A percentile compares a stretch with the other conserved stretches of the same genome.
Evolutionary conservation across 2,797 vertebrate species (phyloP).

Genomic region (Philypnodon macrostomus): DNA sequence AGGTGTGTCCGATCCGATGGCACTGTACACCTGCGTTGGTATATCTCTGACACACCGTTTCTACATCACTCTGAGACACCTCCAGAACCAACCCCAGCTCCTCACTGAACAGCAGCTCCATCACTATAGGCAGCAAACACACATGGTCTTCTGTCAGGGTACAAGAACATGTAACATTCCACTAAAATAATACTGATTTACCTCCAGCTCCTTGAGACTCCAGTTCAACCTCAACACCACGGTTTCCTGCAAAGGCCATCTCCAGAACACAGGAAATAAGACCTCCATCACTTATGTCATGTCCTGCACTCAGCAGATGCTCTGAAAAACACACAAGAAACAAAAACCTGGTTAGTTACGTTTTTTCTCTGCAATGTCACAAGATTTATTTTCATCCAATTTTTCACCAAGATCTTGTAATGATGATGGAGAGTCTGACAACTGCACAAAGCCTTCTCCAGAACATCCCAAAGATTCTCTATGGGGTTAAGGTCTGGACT

Average conservation of each 20-base stretch:
- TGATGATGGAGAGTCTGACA: no score
- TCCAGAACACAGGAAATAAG: slow-evolving; percentile 87
- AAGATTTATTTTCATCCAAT: no score
- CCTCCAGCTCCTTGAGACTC: slow-evolving; percentile 67
- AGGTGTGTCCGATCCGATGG: slow-evolving; percentile 77
- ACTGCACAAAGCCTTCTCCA: no score
- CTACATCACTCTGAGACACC: slow-evolving; percentile 63
- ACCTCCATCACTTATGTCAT: slow-evolving; percentile 91
- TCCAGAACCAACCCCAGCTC: slow-evolving; percentile 89
- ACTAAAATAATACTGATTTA: slow-evolving; percentile 23
- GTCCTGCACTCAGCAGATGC: slow-evolving; percentile 81
- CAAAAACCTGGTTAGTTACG: no score
- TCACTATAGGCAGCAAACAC: slow-evolving; percentile 48
- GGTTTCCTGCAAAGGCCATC: slow-evolving; percentile 93
- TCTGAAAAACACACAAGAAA: slow-evolving; percentile 74
- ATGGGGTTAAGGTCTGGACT: no score
- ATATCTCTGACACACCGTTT: slow-evolving; percentile 71
- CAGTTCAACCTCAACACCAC: slow-evolving; percentile 81
- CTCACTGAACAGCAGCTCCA: slow-evolving; percentile 87
- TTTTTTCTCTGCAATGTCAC: no score
- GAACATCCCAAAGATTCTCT: no score
- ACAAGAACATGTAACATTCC: background rate
- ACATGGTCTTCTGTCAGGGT: background rate
- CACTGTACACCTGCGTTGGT: slow-evolving; percentile 74
- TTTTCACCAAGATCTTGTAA: no score